Percentiles rank a stretch among this genome's conserved stretches.
Conservation (phyloP, 2,888 invertebrate species). For the Rotaria socialis region DNA sequence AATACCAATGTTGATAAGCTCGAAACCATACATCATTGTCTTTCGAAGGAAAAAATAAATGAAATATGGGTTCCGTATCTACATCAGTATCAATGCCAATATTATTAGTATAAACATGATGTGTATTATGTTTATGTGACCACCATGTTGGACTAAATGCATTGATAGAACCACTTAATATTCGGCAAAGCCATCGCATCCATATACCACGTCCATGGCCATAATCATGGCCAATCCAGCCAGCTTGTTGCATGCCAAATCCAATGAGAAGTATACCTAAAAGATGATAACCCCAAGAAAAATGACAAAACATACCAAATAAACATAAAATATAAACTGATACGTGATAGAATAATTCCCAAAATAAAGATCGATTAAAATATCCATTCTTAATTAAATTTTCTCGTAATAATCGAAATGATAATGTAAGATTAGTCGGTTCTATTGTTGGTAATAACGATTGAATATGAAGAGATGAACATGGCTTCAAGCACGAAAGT, state of each 20-base stretch:
- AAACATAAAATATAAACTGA: neutral
- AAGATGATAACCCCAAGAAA: neutral
- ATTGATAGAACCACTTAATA: neutral
- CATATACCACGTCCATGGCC: neutral
- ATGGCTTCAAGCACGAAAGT: neutral
- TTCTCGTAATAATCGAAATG: neutral
- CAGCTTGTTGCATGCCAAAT: conserved; percentile 11
- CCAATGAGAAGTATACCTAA: neutral
- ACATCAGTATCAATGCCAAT: neutral
- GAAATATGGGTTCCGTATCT: neutral
- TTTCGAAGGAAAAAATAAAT: neutral
- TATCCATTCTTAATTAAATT: neutral
- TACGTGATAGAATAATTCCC: neutral
- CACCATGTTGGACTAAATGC: neutral
- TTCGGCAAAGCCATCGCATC: neutral
- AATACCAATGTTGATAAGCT: neutral
- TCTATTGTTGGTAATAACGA: neutral
- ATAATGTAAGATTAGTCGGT: neutral
- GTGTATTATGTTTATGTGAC: conserved; percentile 23
- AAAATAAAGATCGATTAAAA: neutral
- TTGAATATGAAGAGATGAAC: neutral
- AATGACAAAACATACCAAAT: neutral
- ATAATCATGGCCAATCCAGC: neutral
- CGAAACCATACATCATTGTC: conserved; percentile 6
- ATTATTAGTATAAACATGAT: neutral